Evolutionary conservation across 1,140 invertebrate genomes (phyloP).

Genomic region (Tetramorium parvispinum): DNA sequence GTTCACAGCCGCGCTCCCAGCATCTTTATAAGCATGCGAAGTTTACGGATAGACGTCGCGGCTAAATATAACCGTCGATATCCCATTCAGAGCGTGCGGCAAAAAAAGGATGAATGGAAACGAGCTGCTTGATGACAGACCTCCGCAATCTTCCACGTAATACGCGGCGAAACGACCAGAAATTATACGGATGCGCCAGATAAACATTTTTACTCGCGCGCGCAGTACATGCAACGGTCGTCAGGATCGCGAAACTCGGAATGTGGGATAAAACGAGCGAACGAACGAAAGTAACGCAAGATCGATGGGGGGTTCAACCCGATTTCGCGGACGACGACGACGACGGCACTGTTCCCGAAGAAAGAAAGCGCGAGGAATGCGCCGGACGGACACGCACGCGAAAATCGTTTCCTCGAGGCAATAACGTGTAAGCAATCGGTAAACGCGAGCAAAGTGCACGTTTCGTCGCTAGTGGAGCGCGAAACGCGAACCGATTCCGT

Average conservation of each 20-base stretch:
- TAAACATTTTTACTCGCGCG: constrained; percentile 24
- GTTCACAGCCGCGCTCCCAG: background rate
- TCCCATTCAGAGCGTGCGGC: constrained; percentile 20
- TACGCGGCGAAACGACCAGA: background rate
- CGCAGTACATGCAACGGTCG: background rate
- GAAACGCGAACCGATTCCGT: background rate
- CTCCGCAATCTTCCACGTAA: background rate
- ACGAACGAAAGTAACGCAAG: background rate
- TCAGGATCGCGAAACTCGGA: background rate
- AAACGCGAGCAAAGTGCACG: constrained; percentile 3
- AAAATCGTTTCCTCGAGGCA: constrained; percentile 25
- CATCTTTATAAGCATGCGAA: constrained; percentile 26
- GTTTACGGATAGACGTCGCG: constrained; percentile 13
- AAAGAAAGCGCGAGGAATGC: background rate
- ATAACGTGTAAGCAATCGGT: constrained; percentile 31
- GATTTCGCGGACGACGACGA: background rate
- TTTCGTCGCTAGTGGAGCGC: constrained; percentile 2
- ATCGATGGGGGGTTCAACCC: background rate
- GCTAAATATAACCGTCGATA: constrained; percentile 50
- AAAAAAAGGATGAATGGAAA: constrained; percentile 32
- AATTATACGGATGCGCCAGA: constrained; percentile 31
- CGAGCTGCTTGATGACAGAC: background rate
- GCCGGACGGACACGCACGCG: background rate
- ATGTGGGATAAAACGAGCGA: background rate
- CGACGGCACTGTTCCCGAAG: background rate